phyloP scores from a whole-genome alignment of 2,797 vertebrate genomes.

The Melanotaenia parkinsoni region DNA sequence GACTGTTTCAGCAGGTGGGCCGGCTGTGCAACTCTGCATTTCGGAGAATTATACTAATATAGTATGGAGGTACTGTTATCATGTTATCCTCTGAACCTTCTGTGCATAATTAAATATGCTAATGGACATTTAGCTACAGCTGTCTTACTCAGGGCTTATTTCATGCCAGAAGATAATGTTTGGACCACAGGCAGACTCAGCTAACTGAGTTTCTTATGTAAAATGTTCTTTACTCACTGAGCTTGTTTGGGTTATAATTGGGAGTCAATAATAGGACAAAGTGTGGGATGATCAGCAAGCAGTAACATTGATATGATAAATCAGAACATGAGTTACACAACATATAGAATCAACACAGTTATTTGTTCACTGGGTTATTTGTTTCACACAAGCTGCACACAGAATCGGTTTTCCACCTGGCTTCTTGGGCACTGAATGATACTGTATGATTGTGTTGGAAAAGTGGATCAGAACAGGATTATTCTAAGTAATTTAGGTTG shows the following conservation, averaged over 20 bases:
- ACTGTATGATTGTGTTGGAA: constrained; percentile 12
- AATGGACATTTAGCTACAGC: constrained; percentile 25
- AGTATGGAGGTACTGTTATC: constrained; percentile 8
- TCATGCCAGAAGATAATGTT: constrained; percentile 17
- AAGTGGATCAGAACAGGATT: constrained; percentile 5
- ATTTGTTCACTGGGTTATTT: constrained; percentile 11
- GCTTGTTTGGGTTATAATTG: constrained; percentile 1
- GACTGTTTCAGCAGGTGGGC: constrained; percentile 5
- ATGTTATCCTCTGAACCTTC: constrained; percentile 7
- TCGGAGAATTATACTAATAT: background rate
- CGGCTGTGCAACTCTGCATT: background rate
- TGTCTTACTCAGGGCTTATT: constrained; percentile 20
- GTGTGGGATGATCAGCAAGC: constrained; percentile 21
- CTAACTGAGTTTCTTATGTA: constrained; percentile 30
- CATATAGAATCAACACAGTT: constrained; percentile 18
- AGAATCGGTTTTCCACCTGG: constrained; percentile 6
- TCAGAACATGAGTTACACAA: constrained; percentile 25
- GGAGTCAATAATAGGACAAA: constrained; percentile 21
- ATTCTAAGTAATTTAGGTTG: background rate
- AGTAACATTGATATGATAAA: constrained; percentile 24
- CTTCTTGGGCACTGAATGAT: background rate
- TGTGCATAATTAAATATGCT: constrained; percentile 26
- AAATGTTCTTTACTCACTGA: constrained; percentile 16
- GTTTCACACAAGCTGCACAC: constrained; percentile 3
- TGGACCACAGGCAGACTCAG: constrained; percentile 17